A percentile compares a stretch with the other conserved stretches of the same genome.
Conservation (phyloP, 2,113 vertebrate genomes). For the Apodemus sylvaticus region DNA sequence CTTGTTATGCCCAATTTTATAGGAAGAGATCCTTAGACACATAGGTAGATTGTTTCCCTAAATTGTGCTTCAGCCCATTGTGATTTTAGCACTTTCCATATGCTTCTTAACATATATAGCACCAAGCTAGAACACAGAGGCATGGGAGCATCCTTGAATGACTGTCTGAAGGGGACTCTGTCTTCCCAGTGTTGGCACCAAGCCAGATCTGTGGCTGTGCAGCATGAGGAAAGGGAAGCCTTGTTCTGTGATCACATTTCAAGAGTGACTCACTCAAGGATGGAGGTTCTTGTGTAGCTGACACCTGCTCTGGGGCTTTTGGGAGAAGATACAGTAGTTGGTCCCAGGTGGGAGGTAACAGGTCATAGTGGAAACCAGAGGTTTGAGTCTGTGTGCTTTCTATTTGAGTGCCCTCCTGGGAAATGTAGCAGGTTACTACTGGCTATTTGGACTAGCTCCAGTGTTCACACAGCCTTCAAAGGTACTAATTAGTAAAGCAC, state of each 20-base stretch:
- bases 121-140: neutral
- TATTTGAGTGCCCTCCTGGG: slow-evolving; percentile 16
- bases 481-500: neutral
- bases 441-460: neutral
- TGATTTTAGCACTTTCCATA: neutral
- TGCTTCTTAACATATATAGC: neutral
- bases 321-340: neutral
- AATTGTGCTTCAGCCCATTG: neutral
- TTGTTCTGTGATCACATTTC: neutral
- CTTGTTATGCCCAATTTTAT: neutral
- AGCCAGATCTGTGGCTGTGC: neutral
- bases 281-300: neutral
- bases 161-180: neutral
- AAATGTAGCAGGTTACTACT: neutral
- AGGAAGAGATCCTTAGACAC: neutral
- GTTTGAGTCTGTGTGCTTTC: neutral
- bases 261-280: neutral
- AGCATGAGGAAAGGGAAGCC: neutral
- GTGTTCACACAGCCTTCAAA: neutral
- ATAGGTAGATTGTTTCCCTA: neutral
- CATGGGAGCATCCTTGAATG: neutral
- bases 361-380: slow-evolving; percentile 21
- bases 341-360: neutral
- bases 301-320: neutral
- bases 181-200: neutral